phyloP scores from a whole-genome alignment of 1,140 invertebrate species.

The Drosophila dunni region DNA sequence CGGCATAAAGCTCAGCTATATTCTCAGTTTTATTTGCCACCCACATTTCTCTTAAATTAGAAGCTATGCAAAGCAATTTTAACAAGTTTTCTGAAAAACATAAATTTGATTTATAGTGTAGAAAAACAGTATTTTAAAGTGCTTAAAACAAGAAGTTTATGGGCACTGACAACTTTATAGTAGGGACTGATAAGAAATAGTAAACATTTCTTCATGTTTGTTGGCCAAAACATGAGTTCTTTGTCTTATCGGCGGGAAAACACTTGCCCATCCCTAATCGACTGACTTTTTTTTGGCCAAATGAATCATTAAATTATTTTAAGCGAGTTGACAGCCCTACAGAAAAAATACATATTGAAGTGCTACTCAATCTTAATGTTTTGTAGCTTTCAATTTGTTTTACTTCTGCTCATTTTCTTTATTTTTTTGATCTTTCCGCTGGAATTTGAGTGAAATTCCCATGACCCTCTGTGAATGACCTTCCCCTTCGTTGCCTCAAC shows the following conservation, averaged over 20 bases:
- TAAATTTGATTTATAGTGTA: too few relatives aligned
- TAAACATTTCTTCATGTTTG: too few relatives aligned
- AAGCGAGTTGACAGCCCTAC: constrained; percentile 4
- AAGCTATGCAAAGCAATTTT: constrained; percentile 7
- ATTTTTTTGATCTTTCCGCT: neutral
- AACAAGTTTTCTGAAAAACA: neutral
- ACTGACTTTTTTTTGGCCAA: neutral
- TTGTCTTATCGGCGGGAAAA: too few relatives aligned
- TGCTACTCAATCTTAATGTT: neutral
- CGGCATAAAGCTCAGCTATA: neutral
- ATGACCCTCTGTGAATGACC: constrained; percentile 11
- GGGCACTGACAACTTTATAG: too few relatives aligned
- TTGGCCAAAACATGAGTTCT: too few relatives aligned
- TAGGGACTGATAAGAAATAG: too few relatives aligned
- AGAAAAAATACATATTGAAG: neutral
- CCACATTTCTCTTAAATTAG: neutral
- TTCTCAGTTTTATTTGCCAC: neutral
- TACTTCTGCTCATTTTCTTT: neutral
- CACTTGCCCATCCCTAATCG: too few relatives aligned
- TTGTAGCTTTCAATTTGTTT: neutral
- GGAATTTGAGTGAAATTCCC: constrained; percentile 16
- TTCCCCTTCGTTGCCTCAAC: neutral
- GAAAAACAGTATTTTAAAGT: neutral
- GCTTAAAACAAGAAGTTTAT: too few relatives aligned
- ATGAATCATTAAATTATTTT: neutral